Evolutionary conservation across 2,888 invertebrate genomes (phyloP).

Genomic region (Eledone cirrhosa): DNA sequence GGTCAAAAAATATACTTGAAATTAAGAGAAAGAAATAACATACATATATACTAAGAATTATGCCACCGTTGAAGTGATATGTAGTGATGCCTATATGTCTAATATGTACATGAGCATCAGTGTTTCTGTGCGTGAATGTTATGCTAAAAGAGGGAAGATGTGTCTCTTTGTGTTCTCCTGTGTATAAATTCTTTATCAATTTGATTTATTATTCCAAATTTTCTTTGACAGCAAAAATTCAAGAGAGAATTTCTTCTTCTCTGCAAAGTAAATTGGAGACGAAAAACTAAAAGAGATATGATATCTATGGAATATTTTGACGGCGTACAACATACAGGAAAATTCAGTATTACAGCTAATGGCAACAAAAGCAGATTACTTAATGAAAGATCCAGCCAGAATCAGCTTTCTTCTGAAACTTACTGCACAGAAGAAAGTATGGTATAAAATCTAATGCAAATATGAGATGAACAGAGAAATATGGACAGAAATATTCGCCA

Average conservation of each 20-base stretch:
- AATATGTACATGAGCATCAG: too few relatives aligned
- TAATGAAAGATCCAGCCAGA: neutral
- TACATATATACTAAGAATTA: too few relatives aligned
- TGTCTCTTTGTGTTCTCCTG: too few relatives aligned
- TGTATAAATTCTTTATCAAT: too few relatives aligned
- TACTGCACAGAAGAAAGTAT: constrained; percentile 22
- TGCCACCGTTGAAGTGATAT: neutral
- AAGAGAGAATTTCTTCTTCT: constrained; percentile 45
- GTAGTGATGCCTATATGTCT: neutral
- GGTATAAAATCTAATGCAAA: neutral
- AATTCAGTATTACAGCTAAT: constrained; percentile 11
- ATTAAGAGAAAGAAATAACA: too few relatives aligned
- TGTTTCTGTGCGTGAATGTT: too few relatives aligned
- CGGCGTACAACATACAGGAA: constrained; percentile 16
- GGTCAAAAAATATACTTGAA: too few relatives aligned
- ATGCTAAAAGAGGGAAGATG: too few relatives aligned
- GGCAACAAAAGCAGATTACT: neutral
- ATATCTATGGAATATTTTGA: constrained; percentile 15
- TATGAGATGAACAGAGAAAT: too few relatives aligned
- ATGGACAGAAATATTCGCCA: too few relatives aligned
- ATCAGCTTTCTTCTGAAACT: neutral
- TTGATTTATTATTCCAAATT: neutral
- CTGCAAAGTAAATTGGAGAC: constrained; percentile 35
- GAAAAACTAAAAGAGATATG: neutral
- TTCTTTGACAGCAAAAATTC: constrained; percentile 45